phyloP scores from a whole-genome alignment of 2,113 vertebrate species.

The Cricetomys ansorgei region DNA sequence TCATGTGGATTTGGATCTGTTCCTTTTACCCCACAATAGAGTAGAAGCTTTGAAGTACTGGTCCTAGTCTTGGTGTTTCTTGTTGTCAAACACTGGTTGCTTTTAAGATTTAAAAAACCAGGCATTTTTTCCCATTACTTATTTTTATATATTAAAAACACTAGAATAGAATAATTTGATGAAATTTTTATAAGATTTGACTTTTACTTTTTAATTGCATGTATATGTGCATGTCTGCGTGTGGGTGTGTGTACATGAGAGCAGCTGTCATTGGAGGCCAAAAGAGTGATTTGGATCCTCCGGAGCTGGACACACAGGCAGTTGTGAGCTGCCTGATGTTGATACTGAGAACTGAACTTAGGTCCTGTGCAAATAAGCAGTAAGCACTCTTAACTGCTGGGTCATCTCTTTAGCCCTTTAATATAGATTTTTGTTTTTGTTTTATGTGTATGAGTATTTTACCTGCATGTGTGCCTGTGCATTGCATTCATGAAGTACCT shows the following conservation, averaged over 20 bases:
- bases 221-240: neutral
- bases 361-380: neutral
- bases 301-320: neutral
- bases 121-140: neutral
- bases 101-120: neutral
- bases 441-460: neutral
- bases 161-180: neutral
- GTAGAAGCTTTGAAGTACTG: neutral
- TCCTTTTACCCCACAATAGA: neutral
- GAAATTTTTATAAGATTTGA: neutral
- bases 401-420: neutral
- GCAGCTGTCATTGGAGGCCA: neutral
- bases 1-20: conserved; percentile 32
- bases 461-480: neutral
- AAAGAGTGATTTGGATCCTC: no score
- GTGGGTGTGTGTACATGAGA: no score
- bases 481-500: neutral
- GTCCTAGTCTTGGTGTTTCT: conserved; percentile 35
- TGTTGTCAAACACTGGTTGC: conserved; percentile 6
- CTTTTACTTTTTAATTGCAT: neutral
- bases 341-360: neutral
- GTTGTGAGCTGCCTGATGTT: neutral
- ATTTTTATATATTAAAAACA: neutral
- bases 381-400: neutral
- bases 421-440: neutral